phyloP scores from a whole-genome alignment of 2,113 vertebrate species.

The Microtus montanus region DNA sequence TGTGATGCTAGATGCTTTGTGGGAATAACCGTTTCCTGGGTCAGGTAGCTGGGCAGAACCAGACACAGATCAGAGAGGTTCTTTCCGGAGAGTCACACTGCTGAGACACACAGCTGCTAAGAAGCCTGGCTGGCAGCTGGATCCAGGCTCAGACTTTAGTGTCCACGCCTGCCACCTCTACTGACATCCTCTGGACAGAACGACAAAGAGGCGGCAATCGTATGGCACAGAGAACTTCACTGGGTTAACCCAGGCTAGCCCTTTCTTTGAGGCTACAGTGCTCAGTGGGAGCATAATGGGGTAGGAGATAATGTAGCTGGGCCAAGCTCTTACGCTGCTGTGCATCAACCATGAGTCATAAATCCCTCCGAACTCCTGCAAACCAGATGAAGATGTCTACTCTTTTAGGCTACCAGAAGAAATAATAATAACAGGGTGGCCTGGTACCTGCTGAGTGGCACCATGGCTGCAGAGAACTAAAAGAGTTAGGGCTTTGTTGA shows the following conservation, averaged over 20 bases:
- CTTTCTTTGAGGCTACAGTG: rapidly evolving
- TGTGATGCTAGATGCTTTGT: neutral
- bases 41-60: neutral
- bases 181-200: neutral
- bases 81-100: neutral
- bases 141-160: neutral
- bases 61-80: neutral
- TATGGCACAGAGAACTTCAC: rapidly evolving
- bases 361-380: neutral
- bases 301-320: neutral
- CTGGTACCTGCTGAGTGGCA: neutral
- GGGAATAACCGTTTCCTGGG: neutral
- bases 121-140: neutral
- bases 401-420: neutral
- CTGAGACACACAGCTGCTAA: neutral
- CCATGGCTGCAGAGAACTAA: neutral
- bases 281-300: rapidly evolving
- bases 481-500: neutral
- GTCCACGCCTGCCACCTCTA: neutral
- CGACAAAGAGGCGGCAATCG: neutral
- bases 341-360: neutral
- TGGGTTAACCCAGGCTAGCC: neutral
- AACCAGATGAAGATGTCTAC: neutral
- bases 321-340: neutral
- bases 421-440: neutral